phyloP scores from a whole-genome alignment of 2,113 vertebrate species.

The Leptobrachium leishanense region DNA sequence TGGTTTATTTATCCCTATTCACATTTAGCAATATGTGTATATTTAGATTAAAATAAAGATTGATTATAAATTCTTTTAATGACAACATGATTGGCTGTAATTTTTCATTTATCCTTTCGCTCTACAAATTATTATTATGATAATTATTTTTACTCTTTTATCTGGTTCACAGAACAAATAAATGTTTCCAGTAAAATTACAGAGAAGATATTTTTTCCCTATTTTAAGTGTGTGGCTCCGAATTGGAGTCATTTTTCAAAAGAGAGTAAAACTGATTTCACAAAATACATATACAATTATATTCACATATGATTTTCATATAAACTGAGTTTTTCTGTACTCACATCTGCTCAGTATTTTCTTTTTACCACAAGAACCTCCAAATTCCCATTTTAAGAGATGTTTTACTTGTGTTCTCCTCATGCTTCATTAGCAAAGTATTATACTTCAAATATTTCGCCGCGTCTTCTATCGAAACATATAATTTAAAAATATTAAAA shows the following conservation, averaged over 20 bases:
- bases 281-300: not conserved
- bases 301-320: not conserved
- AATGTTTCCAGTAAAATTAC: not conserved
- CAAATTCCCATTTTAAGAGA: not conserved
- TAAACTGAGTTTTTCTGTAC: not conserved
- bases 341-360: slow-evolving; percentile 31
- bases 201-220: slow-evolving; percentile 9
- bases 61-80: slow-evolving; percentile 5
- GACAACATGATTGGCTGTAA: slow-evolving; percentile 34
- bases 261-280: not conserved
- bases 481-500: slow-evolving; percentile 14
- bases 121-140: slow-evolving; percentile 1
- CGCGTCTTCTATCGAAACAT: not conserved
- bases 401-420: slow-evolving; percentile 3
- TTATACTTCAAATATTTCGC: not conserved
- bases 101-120: slow-evolving; percentile 5
- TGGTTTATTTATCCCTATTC: too few relatives aligned
- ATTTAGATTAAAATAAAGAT: not conserved
- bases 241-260: not conserved
- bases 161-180: slow-evolving; percentile 12
- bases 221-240: slow-evolving; percentile 2
- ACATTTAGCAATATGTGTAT: not conserved
- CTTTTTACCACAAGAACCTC: not conserved
- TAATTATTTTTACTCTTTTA: not conserved
- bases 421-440: not conserved